Evolutionary conservation across 2,113 vertebrate species (phyloP).

Genomic region (Vireo altiloquus): DNA sequence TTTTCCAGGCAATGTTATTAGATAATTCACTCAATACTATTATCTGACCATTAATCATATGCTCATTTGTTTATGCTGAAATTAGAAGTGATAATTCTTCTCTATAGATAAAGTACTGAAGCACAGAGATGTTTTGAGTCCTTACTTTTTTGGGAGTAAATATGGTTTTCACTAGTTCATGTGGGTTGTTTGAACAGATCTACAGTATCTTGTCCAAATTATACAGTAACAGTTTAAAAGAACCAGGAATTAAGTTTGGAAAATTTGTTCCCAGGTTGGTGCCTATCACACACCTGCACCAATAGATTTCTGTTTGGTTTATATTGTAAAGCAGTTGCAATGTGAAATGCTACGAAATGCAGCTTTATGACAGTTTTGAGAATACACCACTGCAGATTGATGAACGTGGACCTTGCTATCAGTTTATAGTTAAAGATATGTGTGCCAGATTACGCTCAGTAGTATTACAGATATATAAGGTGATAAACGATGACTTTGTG

Average conservation of each 20-base stretch:
- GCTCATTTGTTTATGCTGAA: neutral
- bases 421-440: neutral
- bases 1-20: neutral
- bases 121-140: neutral
- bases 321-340: neutral
- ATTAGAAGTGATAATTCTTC: neutral
- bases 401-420: fast-evolving
- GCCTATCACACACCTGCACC: neutral
- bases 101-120: neutral
- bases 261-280: neutral
- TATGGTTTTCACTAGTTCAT: neutral
- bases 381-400: neutral
- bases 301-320: neutral
- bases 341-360: neutral
- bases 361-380: neutral
- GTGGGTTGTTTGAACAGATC: neutral
- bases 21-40: neutral
- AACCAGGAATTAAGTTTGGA: neutral
- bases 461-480: neutral
- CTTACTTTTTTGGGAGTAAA: neutral
- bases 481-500: neutral
- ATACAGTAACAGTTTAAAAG: neutral
- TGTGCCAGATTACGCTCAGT: neutral
- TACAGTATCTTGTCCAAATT: fast-evolving
- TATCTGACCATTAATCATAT: neutral